A percentile compares a stretch with the other conserved stretches of the same genome.
Conservation (phyloP, 2,888 invertebrate genomes). For the Phortica magna region DNA sequence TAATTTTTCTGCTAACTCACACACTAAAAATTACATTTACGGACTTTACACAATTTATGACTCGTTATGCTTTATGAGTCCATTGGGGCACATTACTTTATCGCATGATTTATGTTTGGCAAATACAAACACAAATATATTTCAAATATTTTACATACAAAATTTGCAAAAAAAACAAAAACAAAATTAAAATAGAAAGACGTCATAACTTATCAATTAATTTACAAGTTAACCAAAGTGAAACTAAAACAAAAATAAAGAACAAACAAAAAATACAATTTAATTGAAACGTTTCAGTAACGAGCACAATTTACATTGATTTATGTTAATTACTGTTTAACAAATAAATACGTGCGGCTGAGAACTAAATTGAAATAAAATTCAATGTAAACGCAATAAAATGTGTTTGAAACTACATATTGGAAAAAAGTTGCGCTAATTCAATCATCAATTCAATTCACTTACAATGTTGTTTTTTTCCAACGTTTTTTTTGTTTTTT, state of each 20-base stretch:
- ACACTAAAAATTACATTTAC: background rate
- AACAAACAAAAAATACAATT: constrained; percentile 22
- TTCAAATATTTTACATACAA: background rate
- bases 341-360: constrained; percentile 57
- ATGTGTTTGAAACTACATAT: background rate
- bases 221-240: constrained; percentile 50
- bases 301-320: constrained; percentile 59
- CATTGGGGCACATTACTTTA: constrained; percentile 19
- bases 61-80: constrained; percentile 5
- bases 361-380: constrained; percentile 66
- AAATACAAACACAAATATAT: constrained; percentile 1
- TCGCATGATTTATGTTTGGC: constrained; percentile 14
- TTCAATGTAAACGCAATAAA: constrained; percentile 52
- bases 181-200: background rate
- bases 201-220: constrained; percentile 60
- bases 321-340: constrained; percentile 68
- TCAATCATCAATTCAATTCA: background rate
- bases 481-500: background rate
- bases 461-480: background rate
- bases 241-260: constrained; percentile 19
- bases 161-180: background rate
- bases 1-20: background rate
- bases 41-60: background rate
- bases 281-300: constrained; percentile 27
- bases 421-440: background rate